Conservation (phyloP, 2,797 vertebrate genomes). For the Alfaro cultratus region DNA sequence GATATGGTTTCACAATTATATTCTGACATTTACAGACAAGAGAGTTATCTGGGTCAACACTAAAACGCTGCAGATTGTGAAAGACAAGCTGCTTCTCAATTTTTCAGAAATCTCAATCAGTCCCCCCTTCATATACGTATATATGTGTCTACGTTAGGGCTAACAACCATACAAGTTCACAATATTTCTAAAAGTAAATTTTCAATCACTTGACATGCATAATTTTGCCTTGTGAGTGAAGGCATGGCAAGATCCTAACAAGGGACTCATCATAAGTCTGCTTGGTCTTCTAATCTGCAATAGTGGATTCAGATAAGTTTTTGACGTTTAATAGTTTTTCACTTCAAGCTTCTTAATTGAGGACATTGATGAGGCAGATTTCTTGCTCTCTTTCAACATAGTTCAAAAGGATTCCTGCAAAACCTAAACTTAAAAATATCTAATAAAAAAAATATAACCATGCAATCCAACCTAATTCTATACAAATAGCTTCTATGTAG, state of each 20-base stretch:
- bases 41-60: conserved; percentile 19
- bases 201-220: not conserved
- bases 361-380: not conserved
- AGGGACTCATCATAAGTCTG: not conserved
- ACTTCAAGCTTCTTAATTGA: not conserved
- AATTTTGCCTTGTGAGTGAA: not conserved
- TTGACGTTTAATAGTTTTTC: not conserved
- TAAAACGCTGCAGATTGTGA: conserved; percentile 14
- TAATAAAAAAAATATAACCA: not conserved
- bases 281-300: not conserved
- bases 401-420: not conserved
- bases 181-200: not conserved
- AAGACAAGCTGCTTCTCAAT: not conserved
- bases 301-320: not conserved
- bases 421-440: not conserved
- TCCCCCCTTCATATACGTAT: not conserved
- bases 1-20: not conserved
- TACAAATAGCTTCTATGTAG: not conserved
- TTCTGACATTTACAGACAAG: conserved; percentile 5
- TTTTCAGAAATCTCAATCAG: not conserved
- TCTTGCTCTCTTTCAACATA: not conserved
- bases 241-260: not conserved
- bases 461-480: not conserved
- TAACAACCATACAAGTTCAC: not conserved
- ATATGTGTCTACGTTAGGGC: not conserved